Percentiles rank a stretch among this genome's conserved stretches.
phyloP scores from a whole-genome alignment of 2,113 vertebrate genomes.

The Pomatostomus ruficeps region DNA sequence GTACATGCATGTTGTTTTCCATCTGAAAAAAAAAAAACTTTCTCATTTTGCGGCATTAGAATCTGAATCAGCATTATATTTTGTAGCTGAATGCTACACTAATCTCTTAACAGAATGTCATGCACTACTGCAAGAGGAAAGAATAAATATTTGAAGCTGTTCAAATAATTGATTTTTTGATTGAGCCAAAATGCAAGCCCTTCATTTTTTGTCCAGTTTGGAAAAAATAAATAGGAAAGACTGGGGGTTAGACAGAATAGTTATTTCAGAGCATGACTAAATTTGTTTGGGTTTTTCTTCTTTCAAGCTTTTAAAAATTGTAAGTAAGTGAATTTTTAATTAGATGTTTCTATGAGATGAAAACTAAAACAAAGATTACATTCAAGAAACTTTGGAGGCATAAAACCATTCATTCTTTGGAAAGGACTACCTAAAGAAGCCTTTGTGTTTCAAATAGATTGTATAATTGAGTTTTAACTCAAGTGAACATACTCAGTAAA shows the following conservation, averaged over 20 bases:
- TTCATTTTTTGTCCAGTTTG: background rate
- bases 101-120: background rate
- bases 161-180: slow-evolving; percentile 27
- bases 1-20: background rate
- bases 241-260: background rate
- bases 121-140: background rate
- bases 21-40: background rate
- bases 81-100: background rate
- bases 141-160: background rate
- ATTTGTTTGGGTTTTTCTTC: background rate
- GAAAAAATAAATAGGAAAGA: background rate
- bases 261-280: background rate
- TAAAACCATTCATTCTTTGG: background rate
- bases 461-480: background rate
- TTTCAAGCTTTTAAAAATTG: background rate
- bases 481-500: background rate
- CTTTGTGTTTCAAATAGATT: background rate
- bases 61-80: background rate
- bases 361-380: background rate
- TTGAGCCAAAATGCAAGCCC: background rate
- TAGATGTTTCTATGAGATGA: background rate
- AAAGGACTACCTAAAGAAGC: background rate
- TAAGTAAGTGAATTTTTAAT: background rate
- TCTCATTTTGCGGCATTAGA: background rate
- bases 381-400: background rate